phyloP scores from a whole-genome alignment of 2,888 invertebrate species.

The Xanthorhoe designata region DNA sequence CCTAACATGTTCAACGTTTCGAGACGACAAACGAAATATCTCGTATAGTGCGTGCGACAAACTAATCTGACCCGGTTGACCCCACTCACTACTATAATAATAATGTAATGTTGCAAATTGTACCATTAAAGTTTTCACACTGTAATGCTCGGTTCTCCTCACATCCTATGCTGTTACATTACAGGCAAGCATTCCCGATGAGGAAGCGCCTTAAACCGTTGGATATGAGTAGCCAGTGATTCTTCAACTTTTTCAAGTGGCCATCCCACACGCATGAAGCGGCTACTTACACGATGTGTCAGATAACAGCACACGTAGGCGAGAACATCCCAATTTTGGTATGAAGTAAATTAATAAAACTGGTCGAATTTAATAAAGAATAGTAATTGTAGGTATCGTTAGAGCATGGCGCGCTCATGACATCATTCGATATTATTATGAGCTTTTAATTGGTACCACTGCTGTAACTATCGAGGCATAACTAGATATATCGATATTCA shows the following conservation, averaged over 20 bases:
- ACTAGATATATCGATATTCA: neutral
- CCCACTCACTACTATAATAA: too few relatives aligned
- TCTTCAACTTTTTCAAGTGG: constrained; percentile 19
- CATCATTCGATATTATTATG: constrained; percentile 9
- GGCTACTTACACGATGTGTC: constrained; percentile 31
- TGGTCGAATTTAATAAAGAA: constrained; percentile 21
- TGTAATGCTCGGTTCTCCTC: too few relatives aligned
- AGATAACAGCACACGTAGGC: constrained; percentile 22
- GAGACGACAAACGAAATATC: too few relatives aligned
- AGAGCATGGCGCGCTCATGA: constrained; percentile 10
- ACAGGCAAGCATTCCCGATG: neutral
- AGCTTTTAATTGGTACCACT: constrained; percentile 11
- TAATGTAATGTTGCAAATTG: too few relatives aligned
- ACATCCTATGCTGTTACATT: too few relatives aligned
- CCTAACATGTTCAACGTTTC: too few relatives aligned
- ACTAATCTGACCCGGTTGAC: too few relatives aligned
- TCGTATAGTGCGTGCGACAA: too few relatives aligned
- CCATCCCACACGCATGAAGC: constrained; percentile 27
- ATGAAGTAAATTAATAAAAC: constrained; percentile 31
- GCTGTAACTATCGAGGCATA: neutral
- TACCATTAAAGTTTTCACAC: too few relatives aligned
- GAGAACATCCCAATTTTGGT: constrained; percentile 32
- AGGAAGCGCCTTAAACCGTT: neutral
- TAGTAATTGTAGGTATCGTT: constrained; percentile 12
- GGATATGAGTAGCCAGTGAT: neutral